Conservation (phyloP, 2,797 vertebrate genomes). For the Acanthurus lineatus region DNA sequence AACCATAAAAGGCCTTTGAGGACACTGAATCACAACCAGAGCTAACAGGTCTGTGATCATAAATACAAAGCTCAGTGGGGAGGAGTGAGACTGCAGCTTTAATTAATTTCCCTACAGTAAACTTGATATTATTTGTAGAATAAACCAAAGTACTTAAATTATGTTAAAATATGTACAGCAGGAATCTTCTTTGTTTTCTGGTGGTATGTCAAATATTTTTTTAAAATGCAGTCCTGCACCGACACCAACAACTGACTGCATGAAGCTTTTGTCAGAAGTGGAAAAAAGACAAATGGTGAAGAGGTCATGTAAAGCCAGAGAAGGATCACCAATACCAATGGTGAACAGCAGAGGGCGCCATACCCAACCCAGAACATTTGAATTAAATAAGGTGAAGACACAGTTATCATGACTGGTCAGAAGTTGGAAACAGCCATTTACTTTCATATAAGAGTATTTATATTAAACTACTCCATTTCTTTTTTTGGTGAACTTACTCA, state of each 20-base stretch:
- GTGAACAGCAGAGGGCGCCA: constrained; percentile 50
- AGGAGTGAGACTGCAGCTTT: neutral
- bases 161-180: too few species aligned
- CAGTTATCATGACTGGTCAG: neutral
- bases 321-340: neutral
- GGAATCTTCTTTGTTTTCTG: neutral
- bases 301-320: neutral
- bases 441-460: neutral
- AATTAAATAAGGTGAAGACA: neutral
- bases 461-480: neutral
- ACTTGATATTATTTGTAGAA: neutral
- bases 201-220: neutral
- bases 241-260: neutral
- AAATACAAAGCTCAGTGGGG: neutral
- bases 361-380: neutral
- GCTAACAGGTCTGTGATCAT: neutral
- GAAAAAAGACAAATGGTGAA: neutral
- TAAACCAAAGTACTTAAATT: too few species aligned
- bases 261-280: neutral
- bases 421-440: neutral
- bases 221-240: neutral
- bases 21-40: neutral
- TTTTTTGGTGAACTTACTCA: neutral
- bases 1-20: constrained; percentile 22
- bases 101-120: neutral